A percentile compares a stretch with the other conserved stretches of the same genome.
These are phyloP conservation scores for Epinephelus coioides DNA, from an alignment of 2,797 vertebrate species.

Conservation along the genomic window DNA sequence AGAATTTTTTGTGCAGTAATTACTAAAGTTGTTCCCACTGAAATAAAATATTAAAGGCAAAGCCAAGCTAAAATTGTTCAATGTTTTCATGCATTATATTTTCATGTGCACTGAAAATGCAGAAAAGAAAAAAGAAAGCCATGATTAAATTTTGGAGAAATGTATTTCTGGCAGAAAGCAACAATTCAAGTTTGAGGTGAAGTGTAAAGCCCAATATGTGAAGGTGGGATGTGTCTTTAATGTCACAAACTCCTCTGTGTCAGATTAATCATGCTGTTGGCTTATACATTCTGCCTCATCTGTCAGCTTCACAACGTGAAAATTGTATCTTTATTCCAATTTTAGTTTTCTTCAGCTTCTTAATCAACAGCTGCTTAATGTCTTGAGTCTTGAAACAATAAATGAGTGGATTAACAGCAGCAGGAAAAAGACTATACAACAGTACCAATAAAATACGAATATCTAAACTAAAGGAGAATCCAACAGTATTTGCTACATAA, in stretches of 20 bases:
- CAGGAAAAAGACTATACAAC: constrained; percentile 79
- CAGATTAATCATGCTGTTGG: not conserved
- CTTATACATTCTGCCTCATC: not conserved
- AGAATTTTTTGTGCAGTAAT: not conserved
- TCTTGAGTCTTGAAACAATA: constrained; percentile 84
- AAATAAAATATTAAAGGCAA: not conserved
- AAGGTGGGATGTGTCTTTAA: no score
- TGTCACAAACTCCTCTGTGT: not conserved
- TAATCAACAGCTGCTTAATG: constrained; percentile 67
- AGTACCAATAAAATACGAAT: constrained; percentile 68
- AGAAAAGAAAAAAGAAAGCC: not conserved
- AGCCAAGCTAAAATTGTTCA: no score
- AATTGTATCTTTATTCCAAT: constrained; percentile 50
- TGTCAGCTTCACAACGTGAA: not conserved
- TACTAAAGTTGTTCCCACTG: not conserved
- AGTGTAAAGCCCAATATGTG: not conserved
- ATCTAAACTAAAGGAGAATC: constrained; percentile 68
- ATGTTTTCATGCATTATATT: no score
- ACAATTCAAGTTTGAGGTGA: not conserved
- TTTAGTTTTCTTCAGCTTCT: constrained; percentile 51
- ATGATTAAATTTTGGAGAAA: not conserved
- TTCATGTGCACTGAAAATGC: not conserved
- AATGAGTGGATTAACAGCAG: constrained; percentile 85
- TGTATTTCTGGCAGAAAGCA: not conserved
- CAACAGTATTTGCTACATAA: constrained; percentile 57